These are phyloP conservation scores for Sus cebifrons DNA, from an alignment of 2,797 vertebrate genomes.

Conservation along the genomic window DNA sequence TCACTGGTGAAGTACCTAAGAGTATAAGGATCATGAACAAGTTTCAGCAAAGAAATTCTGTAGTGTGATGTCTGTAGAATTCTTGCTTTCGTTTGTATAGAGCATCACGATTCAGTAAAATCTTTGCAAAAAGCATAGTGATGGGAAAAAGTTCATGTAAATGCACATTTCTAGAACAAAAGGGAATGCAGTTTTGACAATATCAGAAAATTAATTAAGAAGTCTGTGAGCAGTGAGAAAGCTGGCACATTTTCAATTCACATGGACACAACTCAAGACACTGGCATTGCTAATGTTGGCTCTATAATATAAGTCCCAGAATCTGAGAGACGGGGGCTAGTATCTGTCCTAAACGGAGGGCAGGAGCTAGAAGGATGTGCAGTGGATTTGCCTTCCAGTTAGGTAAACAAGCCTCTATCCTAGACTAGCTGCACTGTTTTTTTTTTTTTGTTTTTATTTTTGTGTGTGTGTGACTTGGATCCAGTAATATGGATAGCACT, in stretches of 20 bases:
- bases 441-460: background rate
- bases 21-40: background rate
- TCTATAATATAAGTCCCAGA: conserved; percentile 47
- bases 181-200: conserved; percentile 65
- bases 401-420: conserved; percentile 21
- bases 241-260: conserved; percentile 49
- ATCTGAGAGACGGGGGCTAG: conserved; percentile 18
- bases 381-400: conserved; percentile 36
- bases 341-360: background rate
- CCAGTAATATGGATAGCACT: conserved; percentile 24
- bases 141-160: conserved; percentile 48
- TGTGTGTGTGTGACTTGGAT: background rate
- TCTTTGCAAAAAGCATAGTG: background rate
- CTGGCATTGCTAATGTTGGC: conserved; percentile 25
- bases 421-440: background rate
- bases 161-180: conserved; percentile 72
- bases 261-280: conserved; percentile 61
- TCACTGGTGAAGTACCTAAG: background rate
- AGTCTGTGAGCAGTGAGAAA: conserved; percentile 60
- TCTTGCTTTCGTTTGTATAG: conserved; percentile 51
- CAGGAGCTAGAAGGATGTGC: conserved; percentile 41
- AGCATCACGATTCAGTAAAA: conserved; percentile 33
- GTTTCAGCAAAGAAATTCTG: conserved; percentile 49
- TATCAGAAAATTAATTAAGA: conserved; percentile 77
- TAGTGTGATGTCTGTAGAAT: background rate